Evolutionary conservation across 2,113 vertebrate species (phyloP).

Genomic region (Atractosteus spatula): DNA sequence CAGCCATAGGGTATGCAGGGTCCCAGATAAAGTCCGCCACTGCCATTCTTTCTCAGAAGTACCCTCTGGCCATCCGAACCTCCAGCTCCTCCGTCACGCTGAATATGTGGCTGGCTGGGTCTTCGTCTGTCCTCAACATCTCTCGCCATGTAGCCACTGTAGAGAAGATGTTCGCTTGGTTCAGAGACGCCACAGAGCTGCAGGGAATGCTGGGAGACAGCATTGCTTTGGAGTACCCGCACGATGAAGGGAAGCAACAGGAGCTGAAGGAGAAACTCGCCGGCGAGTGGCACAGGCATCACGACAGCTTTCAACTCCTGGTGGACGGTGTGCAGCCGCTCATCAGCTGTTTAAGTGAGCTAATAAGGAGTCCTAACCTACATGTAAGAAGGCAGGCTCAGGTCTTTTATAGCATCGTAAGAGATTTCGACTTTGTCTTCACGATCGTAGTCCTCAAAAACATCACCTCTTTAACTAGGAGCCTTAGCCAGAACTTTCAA

Average conservation of each 20-base stretch:
- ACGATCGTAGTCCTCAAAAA: slow-evolving; percentile 61
- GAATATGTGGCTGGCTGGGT: slow-evolving; percentile 61
- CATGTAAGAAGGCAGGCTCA: slow-evolving; percentile 42
- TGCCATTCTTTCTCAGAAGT: slow-evolving; percentile 52
- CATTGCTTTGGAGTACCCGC: slow-evolving; percentile 51
- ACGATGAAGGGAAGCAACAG: slow-evolving; percentile 53
- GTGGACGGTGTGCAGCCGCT: slow-evolving; percentile 55
- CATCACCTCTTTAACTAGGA: slow-evolving; percentile 49
- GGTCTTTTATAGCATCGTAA: slow-evolving; percentile 45
- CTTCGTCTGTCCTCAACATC: slow-evolving; percentile 41
- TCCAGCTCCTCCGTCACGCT: slow-evolving; percentile 57
- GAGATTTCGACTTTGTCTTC: slow-evolving; percentile 68
- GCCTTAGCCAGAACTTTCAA: slow-evolving; percentile 59
- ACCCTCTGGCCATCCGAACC: slow-evolving; percentile 57
- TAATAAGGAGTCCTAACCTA: slow-evolving; percentile 43
- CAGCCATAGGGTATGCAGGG: slow-evolving; percentile 55
- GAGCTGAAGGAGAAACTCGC: slow-evolving; percentile 61
- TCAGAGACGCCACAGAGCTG: slow-evolving; percentile 54
- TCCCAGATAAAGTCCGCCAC: slow-evolving; percentile 58
- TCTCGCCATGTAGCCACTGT: slow-evolving; percentile 44
- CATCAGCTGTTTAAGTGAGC: slow-evolving; percentile 54
- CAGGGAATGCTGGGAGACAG: slow-evolving; percentile 58
- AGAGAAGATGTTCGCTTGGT: slow-evolving; percentile 55
- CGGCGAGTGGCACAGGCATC: slow-evolving; percentile 65
- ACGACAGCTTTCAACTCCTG: slow-evolving; percentile 60